phyloP scores from a whole-genome alignment of 2,113 vertebrate genomes.

The Leptobrachium leishanense region DNA sequence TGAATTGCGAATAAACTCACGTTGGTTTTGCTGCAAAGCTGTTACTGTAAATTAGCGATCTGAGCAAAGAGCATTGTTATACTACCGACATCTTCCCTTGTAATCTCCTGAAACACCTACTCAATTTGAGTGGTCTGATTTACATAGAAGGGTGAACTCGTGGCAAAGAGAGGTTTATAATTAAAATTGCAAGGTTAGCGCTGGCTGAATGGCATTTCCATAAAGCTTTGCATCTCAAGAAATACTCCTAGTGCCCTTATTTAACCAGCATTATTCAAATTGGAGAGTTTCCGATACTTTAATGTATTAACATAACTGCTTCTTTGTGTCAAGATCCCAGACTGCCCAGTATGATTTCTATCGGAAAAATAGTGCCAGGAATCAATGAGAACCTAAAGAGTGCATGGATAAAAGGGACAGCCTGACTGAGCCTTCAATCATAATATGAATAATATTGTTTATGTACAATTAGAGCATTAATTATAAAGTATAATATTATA shows the following conservation, averaged over 20 bases:
- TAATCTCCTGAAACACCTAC: slow-evolving; percentile 39
- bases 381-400: not conserved
- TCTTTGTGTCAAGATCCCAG: not conserved
- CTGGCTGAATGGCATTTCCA: slow-evolving; percentile 11
- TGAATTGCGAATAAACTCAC: not conserved
- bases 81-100: slow-evolving; percentile 19
- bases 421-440: not conserved
- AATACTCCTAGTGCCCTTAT: slow-evolving; percentile 12
- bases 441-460: no score
- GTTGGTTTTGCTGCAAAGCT: slow-evolving; percentile 11
- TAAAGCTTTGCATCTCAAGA: slow-evolving; percentile 32
- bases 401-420: not conserved
- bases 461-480: no score
- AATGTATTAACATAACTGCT: slow-evolving; percentile 3
- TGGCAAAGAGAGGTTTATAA: slow-evolving; percentile 31
- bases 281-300: not conserved
- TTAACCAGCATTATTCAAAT: slow-evolving; percentile 33
- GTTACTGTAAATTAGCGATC: slow-evolving; percentile 27
- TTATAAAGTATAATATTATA: no score
- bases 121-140: slow-evolving; percentile 29
- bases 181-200: slow-evolving; percentile 24
- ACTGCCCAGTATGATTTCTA: not conserved
- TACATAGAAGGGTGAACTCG: slow-evolving; percentile 33
- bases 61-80: slow-evolving; percentile 30
- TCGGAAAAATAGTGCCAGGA: not conserved